A percentile compares a stretch with the other conserved stretches of the same genome.
phyloP scores from a whole-genome alignment of 2,797 vertebrate genomes.

The Brachyalestes nurse region DNA sequence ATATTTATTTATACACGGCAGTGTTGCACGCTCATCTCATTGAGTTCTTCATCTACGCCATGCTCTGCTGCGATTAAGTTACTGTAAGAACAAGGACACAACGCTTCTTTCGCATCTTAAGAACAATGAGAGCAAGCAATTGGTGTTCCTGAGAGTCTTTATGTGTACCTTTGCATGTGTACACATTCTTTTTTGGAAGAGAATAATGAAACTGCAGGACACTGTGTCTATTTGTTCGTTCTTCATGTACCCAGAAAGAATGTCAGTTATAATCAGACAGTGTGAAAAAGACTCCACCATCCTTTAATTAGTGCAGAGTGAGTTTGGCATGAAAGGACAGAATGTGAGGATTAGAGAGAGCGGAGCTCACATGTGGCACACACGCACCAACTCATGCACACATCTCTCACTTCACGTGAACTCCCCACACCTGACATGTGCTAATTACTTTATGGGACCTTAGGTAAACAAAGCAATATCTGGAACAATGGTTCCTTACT shows the following conservation, averaged over 20 bases:
- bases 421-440: conserved; percentile 43
- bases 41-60: conserved; percentile 13
- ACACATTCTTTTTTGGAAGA: not conserved
- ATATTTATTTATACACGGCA: not conserved
- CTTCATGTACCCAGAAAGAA: conserved; percentile 19
- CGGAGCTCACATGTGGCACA: not conserved
- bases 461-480: conserved; percentile 39
- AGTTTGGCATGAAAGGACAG: conserved; percentile 8
- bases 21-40: conserved; percentile 9
- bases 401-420: conserved; percentile 38
- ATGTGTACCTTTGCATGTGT: not conserved
- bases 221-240: not conserved
- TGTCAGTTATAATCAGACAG: not conserved
- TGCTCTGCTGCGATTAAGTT: not conserved
- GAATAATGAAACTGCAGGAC: not conserved
- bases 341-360: conserved; percentile 14
- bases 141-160: not conserved
- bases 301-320: conserved; percentile 2
- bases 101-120: conserved; percentile 11
- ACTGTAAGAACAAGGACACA: not conserved
- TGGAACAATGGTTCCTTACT: conserved; percentile 41
- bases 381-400: not conserved
- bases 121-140: not conserved
- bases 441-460: conserved; percentile 40
- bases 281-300: not conserved